A percentile compares a stretch with the other conserved stretches of the same genome.
Conservation (phyloP, 2,797 vertebrate genomes). For the Notolabrus celidotus region DNA sequence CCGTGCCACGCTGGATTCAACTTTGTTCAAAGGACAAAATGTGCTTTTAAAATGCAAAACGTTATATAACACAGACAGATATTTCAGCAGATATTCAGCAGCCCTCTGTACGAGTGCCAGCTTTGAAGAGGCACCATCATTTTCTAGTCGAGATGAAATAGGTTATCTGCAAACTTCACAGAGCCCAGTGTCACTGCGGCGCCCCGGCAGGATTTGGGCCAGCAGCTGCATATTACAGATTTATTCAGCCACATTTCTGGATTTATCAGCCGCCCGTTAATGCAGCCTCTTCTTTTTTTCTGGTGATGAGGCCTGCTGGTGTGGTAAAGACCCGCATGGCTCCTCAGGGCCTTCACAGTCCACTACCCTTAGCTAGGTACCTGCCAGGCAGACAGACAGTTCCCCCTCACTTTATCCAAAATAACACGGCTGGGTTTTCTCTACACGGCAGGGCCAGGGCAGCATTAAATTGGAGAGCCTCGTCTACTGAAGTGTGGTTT, state of each 20-base stretch:
- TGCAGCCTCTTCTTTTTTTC: constrained; percentile 51
- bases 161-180: constrained; percentile 60
- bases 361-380: constrained; percentile 65
- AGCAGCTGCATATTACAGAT: constrained; percentile 64
- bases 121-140: constrained; percentile 46
- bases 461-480: constrained; percentile 79
- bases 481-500: constrained; percentile 62
- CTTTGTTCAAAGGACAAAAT: constrained; percentile 4
- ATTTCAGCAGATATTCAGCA: constrained; percentile 28
- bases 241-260: constrained; percentile 66
- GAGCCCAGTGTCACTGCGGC: constrained; percentile 36
- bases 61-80: constrained; percentile 26
- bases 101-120: constrained; percentile 8
- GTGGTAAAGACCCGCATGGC: constrained; percentile 61
- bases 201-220: constrained; percentile 53
- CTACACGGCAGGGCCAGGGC: constrained; percentile 62
- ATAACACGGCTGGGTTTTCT: constrained; percentile 68
- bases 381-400: constrained; percentile 60
- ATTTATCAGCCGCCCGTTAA: constrained; percentile 63
- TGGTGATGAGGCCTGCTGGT: constrained; percentile 58
- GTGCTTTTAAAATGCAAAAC: constrained; percentile 17
- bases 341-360: constrained; percentile 71
- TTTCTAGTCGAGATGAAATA: constrained; percentile 58
- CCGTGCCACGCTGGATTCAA: neutral
- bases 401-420: constrained; percentile 65